Conservation (phyloP, 2,797 vertebrate species). For the Microtus agrestis region DNA sequence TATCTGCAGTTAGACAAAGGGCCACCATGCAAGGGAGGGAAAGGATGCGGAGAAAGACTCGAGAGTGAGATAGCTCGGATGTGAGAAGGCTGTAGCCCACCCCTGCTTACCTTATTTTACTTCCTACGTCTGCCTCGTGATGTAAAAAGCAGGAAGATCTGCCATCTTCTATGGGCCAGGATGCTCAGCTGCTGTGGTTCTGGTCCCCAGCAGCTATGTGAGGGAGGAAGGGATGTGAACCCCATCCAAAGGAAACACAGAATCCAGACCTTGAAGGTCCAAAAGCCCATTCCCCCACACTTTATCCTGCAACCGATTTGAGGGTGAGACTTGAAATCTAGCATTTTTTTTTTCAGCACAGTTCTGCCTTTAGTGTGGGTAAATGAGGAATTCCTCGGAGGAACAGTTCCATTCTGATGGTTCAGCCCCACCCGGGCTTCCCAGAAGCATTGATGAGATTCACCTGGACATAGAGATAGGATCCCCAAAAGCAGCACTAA, state of each 20-base stretch:
- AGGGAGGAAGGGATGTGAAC: neutral
- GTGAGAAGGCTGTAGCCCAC: fast-evolving
- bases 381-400: neutral
- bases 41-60: fast-evolving
- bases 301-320: neutral
- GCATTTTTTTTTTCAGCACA: neutral
- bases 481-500: neutral
- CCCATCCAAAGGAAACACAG: neutral
- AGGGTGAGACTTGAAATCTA: neutral
- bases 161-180: fast-evolving
- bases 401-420: neutral
- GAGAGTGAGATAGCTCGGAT: neutral
- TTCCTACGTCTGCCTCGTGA: fast-evolving
- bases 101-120: neutral
- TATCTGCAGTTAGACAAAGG: neutral
- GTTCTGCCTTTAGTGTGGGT: neutral
- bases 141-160: neutral
- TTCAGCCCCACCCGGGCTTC: neutral
- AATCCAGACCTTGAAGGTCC: fast-evolving
- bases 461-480: neutral
- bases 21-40: neutral
- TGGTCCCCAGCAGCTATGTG: neutral
- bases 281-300: neutral
- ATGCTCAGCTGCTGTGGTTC: neutral
- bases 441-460: neutral